Conservation (phyloP, 53 echinoderm and acorn worm species). For the Antedon mediterranea region DNA sequence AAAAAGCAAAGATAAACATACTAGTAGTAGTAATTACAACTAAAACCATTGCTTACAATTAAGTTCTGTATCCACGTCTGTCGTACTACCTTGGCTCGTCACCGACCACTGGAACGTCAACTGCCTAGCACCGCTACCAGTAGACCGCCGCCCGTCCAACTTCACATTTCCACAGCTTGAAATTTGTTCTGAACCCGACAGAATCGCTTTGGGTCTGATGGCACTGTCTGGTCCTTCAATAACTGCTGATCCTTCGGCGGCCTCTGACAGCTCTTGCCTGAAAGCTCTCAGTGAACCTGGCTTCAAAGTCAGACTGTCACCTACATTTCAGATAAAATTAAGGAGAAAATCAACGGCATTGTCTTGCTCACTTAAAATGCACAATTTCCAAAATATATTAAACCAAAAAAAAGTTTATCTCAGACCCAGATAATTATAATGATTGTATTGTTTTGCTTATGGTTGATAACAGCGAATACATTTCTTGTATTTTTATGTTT, state of each 20-base stretch:
- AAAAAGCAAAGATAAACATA: no score
- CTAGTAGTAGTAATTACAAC: no score
- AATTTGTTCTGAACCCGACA: constrained; percentile 47
- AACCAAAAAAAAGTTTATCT: no score
- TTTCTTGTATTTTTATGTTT: no score
- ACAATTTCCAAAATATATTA: no score
- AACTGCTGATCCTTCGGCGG: constrained; percentile 21
- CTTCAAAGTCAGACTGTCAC: constrained; percentile 33
- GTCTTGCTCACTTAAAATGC: background rate
- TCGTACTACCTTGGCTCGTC: constrained; percentile 22
- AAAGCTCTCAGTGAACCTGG: constrained; percentile 42
- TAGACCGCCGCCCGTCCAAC: constrained; percentile 49
- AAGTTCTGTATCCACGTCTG: constrained; percentile 17
- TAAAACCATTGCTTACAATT: constrained; percentile 36
- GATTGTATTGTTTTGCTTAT: no score
- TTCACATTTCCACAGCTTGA: constrained; percentile 71
- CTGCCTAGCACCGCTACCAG: constrained; percentile 66
- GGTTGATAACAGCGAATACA: no score
- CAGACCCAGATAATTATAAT: no score
- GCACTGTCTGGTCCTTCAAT: constrained; percentile 35
- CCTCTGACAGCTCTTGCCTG: constrained; percentile 39
- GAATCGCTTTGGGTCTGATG: constrained; percentile 38
- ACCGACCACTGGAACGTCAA: constrained; percentile 56
- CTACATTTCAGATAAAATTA: no score
- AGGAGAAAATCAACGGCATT: no score